A percentile compares a stretch with the other conserved stretches of the same genome.
Conservation (phyloP, 2,888 invertebrate species). For the Diaperis boleti region DNA sequence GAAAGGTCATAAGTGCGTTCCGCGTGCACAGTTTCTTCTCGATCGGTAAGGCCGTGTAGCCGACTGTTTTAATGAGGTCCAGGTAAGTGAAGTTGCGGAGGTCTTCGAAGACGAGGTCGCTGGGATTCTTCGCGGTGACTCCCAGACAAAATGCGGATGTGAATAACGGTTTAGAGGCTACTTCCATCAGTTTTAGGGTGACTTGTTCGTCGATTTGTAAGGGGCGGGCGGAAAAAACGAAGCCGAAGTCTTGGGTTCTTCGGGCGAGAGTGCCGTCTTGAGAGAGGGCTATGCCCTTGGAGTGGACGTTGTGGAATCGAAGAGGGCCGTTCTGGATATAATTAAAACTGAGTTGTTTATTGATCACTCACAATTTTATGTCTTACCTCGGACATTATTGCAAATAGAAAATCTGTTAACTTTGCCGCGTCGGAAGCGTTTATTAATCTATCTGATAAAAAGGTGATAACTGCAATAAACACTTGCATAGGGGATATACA, state of each 20-base stretch:
- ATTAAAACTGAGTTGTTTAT: too few relatives aligned
- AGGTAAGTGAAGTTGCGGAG: constrained; percentile 3
- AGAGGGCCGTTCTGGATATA: neutral
- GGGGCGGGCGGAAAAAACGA: constrained; percentile 7
- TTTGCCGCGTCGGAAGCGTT: too few relatives aligned
- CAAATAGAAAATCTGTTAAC: too few relatives aligned
- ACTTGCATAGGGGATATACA: too few relatives aligned
- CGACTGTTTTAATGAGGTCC: constrained; percentile 1
- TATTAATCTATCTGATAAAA: too few relatives aligned
- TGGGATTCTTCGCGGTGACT: constrained; percentile 4
- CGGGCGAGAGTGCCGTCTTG: neutral
- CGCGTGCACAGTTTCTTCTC: constrained; percentile 1
- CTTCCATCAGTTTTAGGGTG: constrained; percentile 11
- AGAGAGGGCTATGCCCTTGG: constrained; percentile 1
- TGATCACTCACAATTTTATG: too few relatives aligned
- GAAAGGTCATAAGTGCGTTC: constrained; percentile 1
- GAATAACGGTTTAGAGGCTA: neutral
- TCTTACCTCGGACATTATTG: too few relatives aligned
- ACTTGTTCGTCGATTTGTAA: constrained; percentile 2
- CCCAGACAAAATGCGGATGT: constrained; percentile 5
- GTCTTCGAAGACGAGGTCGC: constrained; percentile 1
- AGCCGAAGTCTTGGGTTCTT: neutral
- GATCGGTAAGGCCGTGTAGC: neutral
- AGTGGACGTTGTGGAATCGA: constrained; percentile 11
- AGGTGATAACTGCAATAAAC: too few relatives aligned